Evolutionary conservation across 1,140 invertebrate genomes (phyloP), one percentile per base, ranked within the genome.

Genomic region (Vollenhovia emeryi): DNA sequence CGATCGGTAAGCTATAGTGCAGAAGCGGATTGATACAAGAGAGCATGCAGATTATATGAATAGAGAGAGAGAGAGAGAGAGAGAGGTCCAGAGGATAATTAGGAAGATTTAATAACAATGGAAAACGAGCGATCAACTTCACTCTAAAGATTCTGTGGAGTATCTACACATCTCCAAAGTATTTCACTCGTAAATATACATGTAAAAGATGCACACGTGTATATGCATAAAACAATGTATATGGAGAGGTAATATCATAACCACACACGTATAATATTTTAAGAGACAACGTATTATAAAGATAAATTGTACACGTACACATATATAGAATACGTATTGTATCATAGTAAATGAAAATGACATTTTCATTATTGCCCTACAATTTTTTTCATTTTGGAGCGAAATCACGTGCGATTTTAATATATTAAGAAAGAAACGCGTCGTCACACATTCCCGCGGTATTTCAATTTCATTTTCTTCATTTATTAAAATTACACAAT

Each of bases 31-130:
- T 50, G 27, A 36, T 62, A 78, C 27, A 21, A 69, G 43, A 73
- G 68, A 68, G 7, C 88, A 89, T 89, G 88, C 88, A 79, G 0
- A 45, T 73, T 78, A 57, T 52, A 48, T 43, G 30, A 11, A 24
- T 24, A 73, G 59, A 36, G 75, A 57, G 6, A 21, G 50, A 3
- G 50, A 52, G n/a, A 52, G 50, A 57, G 52, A 24, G 52, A 57
- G 21, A 57, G 48, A n/a, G 18, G 40, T 59, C 9, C 24, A 24
- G 18, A 73, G 24, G 36, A 71, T 50, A 73, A 73, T 73, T 73
- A 73, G 50, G 36, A 33, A 36, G 18, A 3, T 80, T 71, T 27
- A 57, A 85, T 48, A 76, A 57, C 52, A 64, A 69, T 33, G 60
- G 40, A 36, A 66, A 62, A 76, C 27, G 48, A 83, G 18, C 52